Percentiles rank a stretch among this genome's conserved stretches.
Conservation (phyloP, 2,113 vertebrate genomes). For the Neogale vison region DNA sequence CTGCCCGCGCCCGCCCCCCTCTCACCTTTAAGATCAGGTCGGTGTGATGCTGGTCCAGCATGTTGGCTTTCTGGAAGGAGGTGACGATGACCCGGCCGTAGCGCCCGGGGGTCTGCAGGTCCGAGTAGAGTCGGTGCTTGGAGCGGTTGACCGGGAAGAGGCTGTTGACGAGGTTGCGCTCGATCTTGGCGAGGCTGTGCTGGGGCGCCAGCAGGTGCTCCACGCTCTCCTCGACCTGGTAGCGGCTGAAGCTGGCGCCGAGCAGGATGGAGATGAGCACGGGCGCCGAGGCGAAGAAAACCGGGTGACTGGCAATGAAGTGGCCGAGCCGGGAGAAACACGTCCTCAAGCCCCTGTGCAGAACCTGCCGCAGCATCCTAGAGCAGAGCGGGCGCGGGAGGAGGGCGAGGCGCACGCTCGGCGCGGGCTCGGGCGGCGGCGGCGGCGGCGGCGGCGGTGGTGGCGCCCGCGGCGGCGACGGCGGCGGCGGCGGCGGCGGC, state of each 20-base stretch:
- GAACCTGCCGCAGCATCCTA: slow-evolving; percentile 97
- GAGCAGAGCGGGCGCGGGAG: slow-evolving; percentile 88
- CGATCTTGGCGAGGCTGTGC: slow-evolving; percentile 98
- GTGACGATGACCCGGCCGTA: slow-evolving; percentile 97
- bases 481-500: slow-evolving; percentile 73
- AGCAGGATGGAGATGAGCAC: slow-evolving; percentile 96
- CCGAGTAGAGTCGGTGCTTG: slow-evolving; percentile 97
- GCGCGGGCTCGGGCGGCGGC: slow-evolving; percentile 77
- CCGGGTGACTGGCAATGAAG: slow-evolving; percentile 96
- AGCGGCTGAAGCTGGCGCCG: slow-evolving; percentile 97
- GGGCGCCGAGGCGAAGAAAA: slow-evolving; percentile 97
- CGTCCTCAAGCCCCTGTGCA: slow-evolving; percentile 95
- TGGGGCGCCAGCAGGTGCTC: slow-evolving; percentile 96
- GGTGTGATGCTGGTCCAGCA: slow-evolving; percentile 94
- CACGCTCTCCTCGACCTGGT: slow-evolving; percentile 95
- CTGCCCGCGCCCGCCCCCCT: slow-evolving; percentile 40
- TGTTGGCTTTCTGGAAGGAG: slow-evolving; percentile 92
- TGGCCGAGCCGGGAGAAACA: slow-evolving; percentile 94
- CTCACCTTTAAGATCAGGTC: slow-evolving; percentile 94
- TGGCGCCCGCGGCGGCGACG: slow-evolving; percentile 60
- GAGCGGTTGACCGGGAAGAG: slow-evolving; percentile 97
- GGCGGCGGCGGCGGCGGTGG: slow-evolving; percentile 72
- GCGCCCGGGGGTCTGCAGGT: slow-evolving; percentile 95
- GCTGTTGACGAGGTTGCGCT: slow-evolving; percentile 97
- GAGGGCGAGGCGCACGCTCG: slow-evolving; percentile 88